Evolutionary conservation across 2,113 vertebrate species (phyloP).

Genomic region (Oplegnathus fasciatus): DNA sequence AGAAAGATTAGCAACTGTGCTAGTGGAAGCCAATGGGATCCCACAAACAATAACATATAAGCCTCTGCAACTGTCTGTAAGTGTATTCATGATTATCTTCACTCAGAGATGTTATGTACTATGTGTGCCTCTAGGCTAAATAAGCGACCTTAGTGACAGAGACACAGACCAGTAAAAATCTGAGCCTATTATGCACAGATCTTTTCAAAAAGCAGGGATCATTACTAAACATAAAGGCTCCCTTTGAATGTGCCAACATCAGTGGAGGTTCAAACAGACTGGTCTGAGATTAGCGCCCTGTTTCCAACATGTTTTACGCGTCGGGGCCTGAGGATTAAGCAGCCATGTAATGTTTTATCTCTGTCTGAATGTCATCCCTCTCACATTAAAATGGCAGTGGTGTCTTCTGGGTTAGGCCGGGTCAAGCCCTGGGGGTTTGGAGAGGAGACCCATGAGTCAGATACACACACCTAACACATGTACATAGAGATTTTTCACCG

Average conservation of each 20-base stretch:
- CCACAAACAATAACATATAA: background rate
- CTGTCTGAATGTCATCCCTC: conserved; percentile 2
- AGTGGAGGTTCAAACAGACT: background rate
- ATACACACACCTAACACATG: conserved; percentile 7
- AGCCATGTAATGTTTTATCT: conserved; percentile 22
- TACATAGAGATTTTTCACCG: background rate
- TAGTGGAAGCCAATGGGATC: background rate
- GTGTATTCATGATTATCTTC: background rate
- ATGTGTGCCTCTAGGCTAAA: background rate
- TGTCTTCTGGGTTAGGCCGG: conserved; percentile 16
- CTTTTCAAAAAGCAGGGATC: background rate
- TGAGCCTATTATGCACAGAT: background rate
- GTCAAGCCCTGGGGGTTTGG: conserved; percentile 14
- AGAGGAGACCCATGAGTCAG: background rate
- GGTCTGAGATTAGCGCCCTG: background rate
- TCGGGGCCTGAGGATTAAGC: fast-evolving
- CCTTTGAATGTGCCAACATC: background rate
- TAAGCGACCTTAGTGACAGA: background rate
- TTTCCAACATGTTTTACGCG: background rate
- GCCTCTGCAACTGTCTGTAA: background rate
- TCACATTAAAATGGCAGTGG: background rate
- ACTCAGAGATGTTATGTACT: background rate
- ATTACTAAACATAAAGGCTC: background rate
- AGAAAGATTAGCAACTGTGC: background rate
- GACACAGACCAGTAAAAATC: background rate